phyloP scores from a whole-genome alignment of 2,888 invertebrate species.

The Macaria liturata region DNA sequence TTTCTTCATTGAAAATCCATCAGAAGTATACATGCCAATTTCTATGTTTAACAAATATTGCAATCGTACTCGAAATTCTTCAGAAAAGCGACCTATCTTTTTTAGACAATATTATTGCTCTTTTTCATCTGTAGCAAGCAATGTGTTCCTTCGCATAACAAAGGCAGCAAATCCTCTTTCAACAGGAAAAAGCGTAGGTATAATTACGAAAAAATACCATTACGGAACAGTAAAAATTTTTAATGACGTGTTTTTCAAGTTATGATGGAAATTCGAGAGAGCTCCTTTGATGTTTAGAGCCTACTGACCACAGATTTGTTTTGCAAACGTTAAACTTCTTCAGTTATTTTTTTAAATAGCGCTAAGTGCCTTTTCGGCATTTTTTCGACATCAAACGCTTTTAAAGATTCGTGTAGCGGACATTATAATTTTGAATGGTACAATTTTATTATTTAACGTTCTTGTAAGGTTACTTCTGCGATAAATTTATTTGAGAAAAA shows the following conservation, averaged over 20 bases:
- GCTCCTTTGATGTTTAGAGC: constrained; percentile 39
- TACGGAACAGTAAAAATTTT: constrained; percentile 20
- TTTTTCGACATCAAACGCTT: background rate
- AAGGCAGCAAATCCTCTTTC: constrained; percentile 9
- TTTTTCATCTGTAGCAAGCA: too few species aligned
- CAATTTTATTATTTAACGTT: too few species aligned
- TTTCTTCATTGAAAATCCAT: too few species aligned
- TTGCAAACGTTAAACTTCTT: constrained; percentile 7
- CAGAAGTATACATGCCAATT: too few species aligned
- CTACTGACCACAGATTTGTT: constrained; percentile 24
- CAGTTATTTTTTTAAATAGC: constrained; percentile 6
- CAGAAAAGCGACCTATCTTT: too few species aligned
- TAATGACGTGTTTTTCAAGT: constrained; percentile 26
- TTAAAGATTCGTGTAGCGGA: background rate
- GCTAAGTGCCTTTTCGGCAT: background rate
- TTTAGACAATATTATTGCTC: too few species aligned
- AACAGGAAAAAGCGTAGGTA: constrained; percentile 20
- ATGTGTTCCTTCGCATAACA: too few species aligned
- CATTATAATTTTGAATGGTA: background rate
- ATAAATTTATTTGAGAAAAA: too few species aligned
- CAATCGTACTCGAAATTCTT: too few species aligned
- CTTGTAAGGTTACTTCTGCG: too few species aligned
- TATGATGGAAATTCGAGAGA: constrained; percentile 28
- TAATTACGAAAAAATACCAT: constrained; percentile 30
- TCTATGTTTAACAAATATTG: too few species aligned